Base-by-base conservation (phyloP, 1,140 invertebrate genomes). In the Chelonus insularis region DNA sequence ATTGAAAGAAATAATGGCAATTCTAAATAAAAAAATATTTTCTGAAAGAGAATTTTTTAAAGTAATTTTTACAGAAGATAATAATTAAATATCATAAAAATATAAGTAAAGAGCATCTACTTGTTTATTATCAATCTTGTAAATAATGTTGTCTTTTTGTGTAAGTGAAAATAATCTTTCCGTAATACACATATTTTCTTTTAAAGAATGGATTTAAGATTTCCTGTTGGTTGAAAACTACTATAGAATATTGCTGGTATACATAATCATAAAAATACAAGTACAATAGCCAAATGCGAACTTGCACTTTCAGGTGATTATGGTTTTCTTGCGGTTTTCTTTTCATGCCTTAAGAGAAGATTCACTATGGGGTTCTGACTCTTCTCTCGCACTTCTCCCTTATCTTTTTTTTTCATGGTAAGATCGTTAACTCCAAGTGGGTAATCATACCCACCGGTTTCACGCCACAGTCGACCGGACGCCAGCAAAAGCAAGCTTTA, bases 261-360 rank as follows among this genome's bases (percentile, higher is more conserved):
- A 20, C 41, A 41, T 41, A 55, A 61, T 43, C 41, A 56, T 16
- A 43, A 54, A 47, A 56, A 55, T 51, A 50, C 50, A 39, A 48
- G 59, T 36, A 56, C 55, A 60, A 64, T 64, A 41, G 45, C 43
- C 57, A 52, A 64, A 61, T 57, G 63, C 47, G 37, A 60, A 61
- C 54, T 60, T 61, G 54, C 25, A 57, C 54, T 41, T 45, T 64
- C n/a, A 21, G 54, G 54, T 60, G 59, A 57, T 64, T 64, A 64
- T 57, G 64, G 52, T 69, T 64, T 67, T 61, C 65, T 68, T 68
- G 63, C 61, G 66, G 66, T 68, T 69, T 68, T 72, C 71, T 72
- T 70, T 69, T 65, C 58, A 63, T 67, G 61, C 63, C 63, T 65
- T 64, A 64, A 59, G 61, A 51, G 37, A 57, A 57, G 56, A 70